Conservation (phyloP, 2,113 vertebrate species). For the Osmerus mordax region DNA sequence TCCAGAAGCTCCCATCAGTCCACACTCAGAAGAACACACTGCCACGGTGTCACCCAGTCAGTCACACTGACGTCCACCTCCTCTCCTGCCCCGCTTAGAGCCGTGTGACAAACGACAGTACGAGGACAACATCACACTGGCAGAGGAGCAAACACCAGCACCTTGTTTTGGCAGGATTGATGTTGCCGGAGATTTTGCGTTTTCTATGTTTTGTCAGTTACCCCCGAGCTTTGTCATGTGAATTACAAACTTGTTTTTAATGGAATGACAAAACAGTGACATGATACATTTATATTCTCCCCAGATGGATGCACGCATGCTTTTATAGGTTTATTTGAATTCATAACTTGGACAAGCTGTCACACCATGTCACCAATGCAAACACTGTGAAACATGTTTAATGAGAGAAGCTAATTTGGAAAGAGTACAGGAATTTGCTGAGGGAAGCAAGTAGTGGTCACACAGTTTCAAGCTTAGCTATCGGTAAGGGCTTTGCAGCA, state of each 20-base stretch:
- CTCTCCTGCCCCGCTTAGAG: too few relatives aligned
- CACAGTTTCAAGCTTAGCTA: slow-evolving; percentile 21
- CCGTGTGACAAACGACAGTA: too few relatives aligned
- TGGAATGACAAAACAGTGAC: slow-evolving; percentile 50
- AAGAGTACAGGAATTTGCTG: slow-evolving; percentile 49
- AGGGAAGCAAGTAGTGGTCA: slow-evolving; percentile 38
- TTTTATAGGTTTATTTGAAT: slow-evolving; percentile 67
- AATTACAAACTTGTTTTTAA: slow-evolving; percentile 65
- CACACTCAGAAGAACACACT: too few relatives aligned
- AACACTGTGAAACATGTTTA: slow-evolving; percentile 55
- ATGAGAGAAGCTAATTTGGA: slow-evolving; percentile 44
- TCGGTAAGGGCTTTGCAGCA: slow-evolving; percentile 22
- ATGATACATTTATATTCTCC: slow-evolving; percentile 58
- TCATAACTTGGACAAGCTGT: slow-evolving; percentile 57
- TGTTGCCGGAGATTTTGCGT: neutral
- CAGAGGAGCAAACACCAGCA: too few relatives aligned
- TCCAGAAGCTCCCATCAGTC: too few relatives aligned
- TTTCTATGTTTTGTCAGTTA: slow-evolving; percentile 18
- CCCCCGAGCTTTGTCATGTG: slow-evolving; percentile 31
- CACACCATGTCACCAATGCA: slow-evolving; percentile 43
- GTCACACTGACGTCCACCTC: too few relatives aligned
- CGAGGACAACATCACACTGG: too few relatives aligned
- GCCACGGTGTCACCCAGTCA: too few relatives aligned
- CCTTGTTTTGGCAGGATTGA: too few relatives aligned
- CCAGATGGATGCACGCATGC: slow-evolving; percentile 61